Conservation (phyloP, 2,113 vertebrate genomes). For the Platichthys flesus region DNA sequence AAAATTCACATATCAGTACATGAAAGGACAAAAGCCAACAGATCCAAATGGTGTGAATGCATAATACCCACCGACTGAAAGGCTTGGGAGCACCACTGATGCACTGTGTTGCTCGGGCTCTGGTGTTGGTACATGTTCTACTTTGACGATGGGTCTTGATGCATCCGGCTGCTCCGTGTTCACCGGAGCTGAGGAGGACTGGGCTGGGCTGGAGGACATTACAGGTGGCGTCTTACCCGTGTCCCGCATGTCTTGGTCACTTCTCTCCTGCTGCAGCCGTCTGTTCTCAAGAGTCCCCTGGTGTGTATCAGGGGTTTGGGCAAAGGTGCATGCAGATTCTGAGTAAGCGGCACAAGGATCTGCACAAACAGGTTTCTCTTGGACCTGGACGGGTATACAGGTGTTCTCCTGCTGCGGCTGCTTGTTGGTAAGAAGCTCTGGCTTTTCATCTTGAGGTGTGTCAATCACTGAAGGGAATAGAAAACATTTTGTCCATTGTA, state of each 20-base stretch:
- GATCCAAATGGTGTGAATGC: neutral
- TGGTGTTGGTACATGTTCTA: neutral
- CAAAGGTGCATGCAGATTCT: neutral
- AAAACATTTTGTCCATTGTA: neutral
- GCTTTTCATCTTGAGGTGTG: neutral
- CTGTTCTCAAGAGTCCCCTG: neutral
- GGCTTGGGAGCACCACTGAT: neutral
- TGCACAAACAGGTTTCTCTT: too few species aligned
- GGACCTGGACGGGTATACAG: too few species aligned
- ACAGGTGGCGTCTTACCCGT: neutral
- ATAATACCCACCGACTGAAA: constrained; percentile 3
- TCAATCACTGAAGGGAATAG: constrained; percentile 7
- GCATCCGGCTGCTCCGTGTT: neutral
- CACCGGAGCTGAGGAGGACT: neutral
- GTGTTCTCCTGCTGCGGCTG: neutral
- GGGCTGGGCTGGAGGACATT: neutral
- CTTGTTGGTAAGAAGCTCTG: neutral
- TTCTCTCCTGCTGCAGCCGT: neutral
- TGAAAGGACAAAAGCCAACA: neutral
- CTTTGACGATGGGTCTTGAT: neutral
- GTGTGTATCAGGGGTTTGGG: neutral
- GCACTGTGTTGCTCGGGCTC: neutral
- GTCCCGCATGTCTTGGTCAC: neutral
- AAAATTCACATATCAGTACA: neutral
- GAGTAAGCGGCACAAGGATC: neutral